Evolutionary conservation across 1,140 invertebrate species (phyloP).

Genomic region (Onthophagus taurus): DNA sequence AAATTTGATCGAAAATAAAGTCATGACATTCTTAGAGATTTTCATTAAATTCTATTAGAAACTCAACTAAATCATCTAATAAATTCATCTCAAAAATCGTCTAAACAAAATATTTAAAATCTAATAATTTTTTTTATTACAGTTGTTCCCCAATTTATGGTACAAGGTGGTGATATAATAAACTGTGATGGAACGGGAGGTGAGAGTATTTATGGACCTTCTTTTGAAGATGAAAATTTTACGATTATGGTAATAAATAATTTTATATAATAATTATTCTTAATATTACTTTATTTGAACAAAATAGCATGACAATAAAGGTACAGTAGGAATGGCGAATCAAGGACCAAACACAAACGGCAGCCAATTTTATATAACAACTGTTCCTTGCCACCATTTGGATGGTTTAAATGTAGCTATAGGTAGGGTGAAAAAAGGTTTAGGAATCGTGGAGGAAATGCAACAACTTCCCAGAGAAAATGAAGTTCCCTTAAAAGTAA

Average conservation of each 20-base stretch:
- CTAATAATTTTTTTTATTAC: conserved; percentile 32
- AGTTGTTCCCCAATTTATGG: conserved; percentile 68
- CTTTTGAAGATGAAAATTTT: conserved; percentile 90
- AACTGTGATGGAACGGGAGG: conserved; percentile 77
- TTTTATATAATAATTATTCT: not conserved
- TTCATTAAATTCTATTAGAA: too few relatives aligned
- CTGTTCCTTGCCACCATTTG: conserved; percentile 71
- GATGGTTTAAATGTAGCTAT: conserved; percentile 88
- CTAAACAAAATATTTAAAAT: not conserved
- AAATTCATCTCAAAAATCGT: too few relatives aligned
- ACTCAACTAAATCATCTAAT: too few relatives aligned
- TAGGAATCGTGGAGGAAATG: conserved; percentile 57
- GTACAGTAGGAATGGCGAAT: conserved; percentile 86
- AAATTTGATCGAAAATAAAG: too few relatives aligned
- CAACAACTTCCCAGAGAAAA: conserved; percentile 46
- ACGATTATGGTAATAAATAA: conserved; percentile 45
- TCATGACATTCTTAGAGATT: too few relatives aligned
- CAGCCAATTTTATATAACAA: conserved; percentile 92
- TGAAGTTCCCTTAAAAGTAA: conserved; percentile 48
- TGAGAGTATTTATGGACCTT: conserved; percentile 86
- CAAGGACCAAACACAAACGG: conserved; percentile 80
- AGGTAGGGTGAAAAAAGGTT: conserved; percentile 66
- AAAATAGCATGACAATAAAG: conserved; percentile 52
- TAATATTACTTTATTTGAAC: conserved; percentile 16
- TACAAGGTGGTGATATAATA: conserved; percentile 77